A percentile compares a stretch with the other conserved stretches of the same genome.
Conservation (phyloP, 37 sponge, comb jelly and placozoan genomes). For the Axinella damicornis region DNA sequence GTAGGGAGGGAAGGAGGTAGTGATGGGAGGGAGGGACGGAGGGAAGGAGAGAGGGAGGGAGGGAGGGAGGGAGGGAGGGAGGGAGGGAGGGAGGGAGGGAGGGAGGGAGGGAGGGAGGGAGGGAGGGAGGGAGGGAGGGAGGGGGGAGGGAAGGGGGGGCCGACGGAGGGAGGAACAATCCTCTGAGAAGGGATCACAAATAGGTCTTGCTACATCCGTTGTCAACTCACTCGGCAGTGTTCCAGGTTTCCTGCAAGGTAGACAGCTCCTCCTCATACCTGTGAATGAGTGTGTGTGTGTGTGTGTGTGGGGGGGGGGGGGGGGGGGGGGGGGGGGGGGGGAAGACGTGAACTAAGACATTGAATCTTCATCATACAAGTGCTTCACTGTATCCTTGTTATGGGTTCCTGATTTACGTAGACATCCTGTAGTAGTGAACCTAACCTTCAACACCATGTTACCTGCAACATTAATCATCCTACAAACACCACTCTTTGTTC, state of each 20-base stretch:
- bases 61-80: conserved; percentile 14
- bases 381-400: no score
- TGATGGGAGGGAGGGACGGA: conserved; percentile 15
- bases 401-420: not conserved
- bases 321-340: not conserved
- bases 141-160: no score
- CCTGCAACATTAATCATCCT: not conserved
- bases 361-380: no score
- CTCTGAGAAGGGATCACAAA: no score
- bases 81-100: not conserved
- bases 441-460: not conserved
- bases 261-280: conserved; percentile 70
- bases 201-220: no score
- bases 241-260: conserved; percentile 46
- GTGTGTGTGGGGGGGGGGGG: no score
- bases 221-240: conserved; percentile 53
- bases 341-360: no score
- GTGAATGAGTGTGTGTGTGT: not conserved
- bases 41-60: not conserved
- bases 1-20: conserved; percentile 36
- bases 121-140: no score
- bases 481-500: no score
- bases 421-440: not conserved
- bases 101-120: no score
- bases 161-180: no score